phyloP scores from a whole-genome alignment of 2,797 vertebrate genomes.

The Erethizon dorsatum region DNA sequence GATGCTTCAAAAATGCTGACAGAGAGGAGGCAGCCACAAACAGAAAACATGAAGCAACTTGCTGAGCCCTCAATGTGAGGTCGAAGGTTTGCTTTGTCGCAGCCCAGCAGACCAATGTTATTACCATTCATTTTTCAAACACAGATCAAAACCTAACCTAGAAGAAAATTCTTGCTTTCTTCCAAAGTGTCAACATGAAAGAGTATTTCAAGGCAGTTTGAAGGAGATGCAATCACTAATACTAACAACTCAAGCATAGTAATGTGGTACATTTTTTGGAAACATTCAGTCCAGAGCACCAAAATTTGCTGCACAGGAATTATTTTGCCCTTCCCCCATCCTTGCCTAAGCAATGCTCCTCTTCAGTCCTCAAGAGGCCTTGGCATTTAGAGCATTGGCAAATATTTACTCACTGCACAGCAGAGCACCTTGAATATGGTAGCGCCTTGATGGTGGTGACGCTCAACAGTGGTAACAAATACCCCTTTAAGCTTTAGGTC shows the following conservation, averaged over 20 bases:
- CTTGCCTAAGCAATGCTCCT: slow-evolving; percentile 69
- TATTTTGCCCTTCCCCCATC: slow-evolving; percentile 36
- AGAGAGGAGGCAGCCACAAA: slow-evolving; percentile 69
- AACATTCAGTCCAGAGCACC: slow-evolving; percentile 23
- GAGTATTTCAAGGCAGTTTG: slow-evolving; percentile 28
- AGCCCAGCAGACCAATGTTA: slow-evolving; percentile 16
- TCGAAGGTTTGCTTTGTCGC: not conserved
- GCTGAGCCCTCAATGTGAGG: slow-evolving; percentile 68
- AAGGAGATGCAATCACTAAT: not conserved
- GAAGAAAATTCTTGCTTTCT: slow-evolving; percentile 79
- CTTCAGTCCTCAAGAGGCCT: slow-evolving; percentile 47
- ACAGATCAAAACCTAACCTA: slow-evolving; percentile 83
- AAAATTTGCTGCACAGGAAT: slow-evolving; percentile 36
- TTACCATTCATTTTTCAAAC: slow-evolving; percentile 80
- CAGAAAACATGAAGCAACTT: slow-evolving; percentile 85
- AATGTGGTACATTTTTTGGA: slow-evolving; percentile 16
- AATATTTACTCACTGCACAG: slow-evolving; percentile 74
- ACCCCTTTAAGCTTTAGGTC: not conserved
- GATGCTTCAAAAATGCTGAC: slow-evolving; percentile 80
- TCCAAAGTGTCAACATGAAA: slow-evolving; percentile 70
- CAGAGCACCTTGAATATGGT: slow-evolving; percentile 46
- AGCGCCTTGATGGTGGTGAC: slow-evolving; percentile 10
- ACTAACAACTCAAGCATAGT: not conserved
- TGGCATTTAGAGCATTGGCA: slow-evolving; percentile 72
- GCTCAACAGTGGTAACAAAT: slow-evolving; percentile 20